These are phyloP conservation scores for Elachura formosa DNA, from an alignment of 2,113 vertebrate genomes.

Conservation along the genomic window DNA sequence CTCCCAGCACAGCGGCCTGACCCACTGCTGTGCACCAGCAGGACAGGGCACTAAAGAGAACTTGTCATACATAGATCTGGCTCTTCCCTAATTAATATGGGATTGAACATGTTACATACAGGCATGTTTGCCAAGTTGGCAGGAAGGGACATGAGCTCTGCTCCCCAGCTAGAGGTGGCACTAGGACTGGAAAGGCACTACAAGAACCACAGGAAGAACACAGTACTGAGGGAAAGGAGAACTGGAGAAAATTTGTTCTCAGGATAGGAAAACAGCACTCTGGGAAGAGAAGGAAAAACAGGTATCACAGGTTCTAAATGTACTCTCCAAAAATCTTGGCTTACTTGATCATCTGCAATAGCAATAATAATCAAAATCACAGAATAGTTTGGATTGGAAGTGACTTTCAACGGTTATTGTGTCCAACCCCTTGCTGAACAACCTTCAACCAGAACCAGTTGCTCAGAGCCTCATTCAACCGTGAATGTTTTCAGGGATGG, in stretches of 20 bases:
- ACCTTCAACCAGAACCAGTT: background rate
- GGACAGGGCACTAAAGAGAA: background rate
- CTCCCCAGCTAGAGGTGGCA: background rate
- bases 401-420: background rate
- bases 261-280: rapidly evolving
- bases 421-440: background rate
- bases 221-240: background rate
- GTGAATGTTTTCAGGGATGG: background rate
- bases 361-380: background rate
- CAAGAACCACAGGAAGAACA: background rate
- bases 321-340: background rate
- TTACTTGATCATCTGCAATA: background rate
- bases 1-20: background rate
- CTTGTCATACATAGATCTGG: background rate
- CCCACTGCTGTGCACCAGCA: background rate
- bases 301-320: background rate
- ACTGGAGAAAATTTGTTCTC: rapidly evolving
- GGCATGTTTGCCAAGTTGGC: background rate
- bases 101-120: background rate
- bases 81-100: background rate
- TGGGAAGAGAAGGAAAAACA: background rate
- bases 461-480: background rate
- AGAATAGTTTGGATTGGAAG: background rate
- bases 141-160: rapidly evolving
- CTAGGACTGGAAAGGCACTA: background rate